A percentile compares a stretch with the other conserved stretches of the same genome.
Evolutionary conservation across 1,140 invertebrate genomes (phyloP).

Genomic region (Orius insidiosus): DNA sequence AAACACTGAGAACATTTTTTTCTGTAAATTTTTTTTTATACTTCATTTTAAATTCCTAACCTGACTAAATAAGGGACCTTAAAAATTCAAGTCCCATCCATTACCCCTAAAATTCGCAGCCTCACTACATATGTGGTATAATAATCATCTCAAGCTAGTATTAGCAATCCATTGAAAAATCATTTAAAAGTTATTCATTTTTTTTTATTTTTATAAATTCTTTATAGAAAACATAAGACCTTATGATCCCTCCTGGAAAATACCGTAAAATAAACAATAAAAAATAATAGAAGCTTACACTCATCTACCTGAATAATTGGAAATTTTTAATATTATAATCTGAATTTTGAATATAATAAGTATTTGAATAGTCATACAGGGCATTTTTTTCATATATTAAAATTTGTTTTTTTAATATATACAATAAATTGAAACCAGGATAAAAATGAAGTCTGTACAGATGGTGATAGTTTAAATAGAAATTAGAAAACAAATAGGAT

Average conservation of each 20-base stretch:
- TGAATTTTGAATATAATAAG: slow-evolving; percentile 9
- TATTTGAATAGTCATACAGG: slow-evolving; percentile 2
- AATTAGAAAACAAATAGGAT: too few species aligned
- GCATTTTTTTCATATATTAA: slow-evolving; percentile 3
- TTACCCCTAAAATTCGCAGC: slow-evolving; percentile 7
- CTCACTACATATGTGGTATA: not conserved
- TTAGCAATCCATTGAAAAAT: too few species aligned
- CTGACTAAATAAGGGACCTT: slow-evolving; percentile 7
- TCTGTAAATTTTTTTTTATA: too few species aligned
- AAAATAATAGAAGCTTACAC: slow-evolving; percentile 17
- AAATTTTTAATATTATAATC: slow-evolving; percentile 14
- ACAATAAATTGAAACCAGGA: slow-evolving; percentile 13
- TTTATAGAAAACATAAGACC: slow-evolving; percentile 17
- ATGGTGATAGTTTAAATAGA: too few species aligned
- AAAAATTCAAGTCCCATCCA: not conserved
- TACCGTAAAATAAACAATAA: slow-evolving; percentile 15
- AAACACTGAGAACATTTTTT: not conserved
- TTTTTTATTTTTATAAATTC: slow-evolving; percentile 8
- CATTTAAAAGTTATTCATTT: not conserved
- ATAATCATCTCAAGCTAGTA: too few species aligned
- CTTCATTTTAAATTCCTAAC: slow-evolving; percentile 5
- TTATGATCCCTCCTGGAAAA: slow-evolving; percentile 13
- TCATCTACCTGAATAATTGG: slow-evolving; percentile 18
- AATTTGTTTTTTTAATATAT: slow-evolving; percentile 10
- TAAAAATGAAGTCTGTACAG: not conserved